phyloP scores from a whole-genome alignment of 92 coral and sea anemone species.

The Bergia sp. region DNA sequence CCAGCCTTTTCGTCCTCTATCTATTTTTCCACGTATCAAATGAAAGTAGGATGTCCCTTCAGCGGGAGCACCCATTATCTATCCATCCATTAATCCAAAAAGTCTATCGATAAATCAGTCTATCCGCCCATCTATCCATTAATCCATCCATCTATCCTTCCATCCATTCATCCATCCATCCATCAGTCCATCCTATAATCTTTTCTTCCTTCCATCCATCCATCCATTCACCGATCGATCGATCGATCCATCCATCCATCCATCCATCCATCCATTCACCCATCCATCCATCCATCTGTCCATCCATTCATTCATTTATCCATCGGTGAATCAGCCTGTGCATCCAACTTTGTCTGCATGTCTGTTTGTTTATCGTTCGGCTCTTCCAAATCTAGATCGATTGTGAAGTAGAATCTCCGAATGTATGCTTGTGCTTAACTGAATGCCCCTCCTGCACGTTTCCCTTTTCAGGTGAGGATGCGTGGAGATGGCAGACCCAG shows the following conservation, averaged over 20 bases:
- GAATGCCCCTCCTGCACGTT: neutral
- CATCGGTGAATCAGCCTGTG: neutral
- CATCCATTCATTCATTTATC: neutral
- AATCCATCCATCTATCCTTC: neutral
- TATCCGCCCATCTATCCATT: neutral
- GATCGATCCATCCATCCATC: neutral
- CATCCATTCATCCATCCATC: neutral
- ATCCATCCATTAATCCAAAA: too few species aligned
- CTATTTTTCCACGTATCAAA: too few species aligned
- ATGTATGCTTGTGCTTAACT: neutral
- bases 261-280: neutral
- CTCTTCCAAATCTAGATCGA: neutral
- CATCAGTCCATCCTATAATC: neutral
- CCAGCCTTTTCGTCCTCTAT: neutral
- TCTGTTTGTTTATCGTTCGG: too few species aligned
- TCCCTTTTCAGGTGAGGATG: slow-evolving; percentile 82
- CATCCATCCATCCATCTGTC: neutral
- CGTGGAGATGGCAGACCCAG: slow-evolving; percentile 97
- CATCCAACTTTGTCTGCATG: too few species aligned
- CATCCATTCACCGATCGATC: neutral
- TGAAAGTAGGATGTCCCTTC: too few species aligned
- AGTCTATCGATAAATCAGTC: too few species aligned
- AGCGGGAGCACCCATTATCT: neutral
- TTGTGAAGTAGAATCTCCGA: neutral
- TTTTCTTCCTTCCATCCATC: neutral